Percentiles rank a stretch among this genome's conserved stretches.
Conservation (phyloP, 2,888 invertebrate genomes). For the Drosophila multiciliata region DNA sequence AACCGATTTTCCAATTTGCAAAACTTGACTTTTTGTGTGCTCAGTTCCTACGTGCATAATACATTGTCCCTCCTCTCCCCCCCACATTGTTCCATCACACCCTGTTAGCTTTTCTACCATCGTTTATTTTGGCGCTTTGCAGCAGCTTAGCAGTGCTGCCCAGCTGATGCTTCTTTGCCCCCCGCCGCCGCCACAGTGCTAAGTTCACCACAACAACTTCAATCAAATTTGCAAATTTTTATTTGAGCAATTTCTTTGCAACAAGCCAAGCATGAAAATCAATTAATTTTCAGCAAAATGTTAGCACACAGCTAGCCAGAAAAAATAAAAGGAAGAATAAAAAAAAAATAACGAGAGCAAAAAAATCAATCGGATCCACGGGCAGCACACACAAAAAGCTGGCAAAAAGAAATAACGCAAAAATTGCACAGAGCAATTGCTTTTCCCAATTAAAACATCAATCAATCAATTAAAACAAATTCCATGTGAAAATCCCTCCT, state of each 20-base stretch:
- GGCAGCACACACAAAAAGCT: slow-evolving; percentile 42
- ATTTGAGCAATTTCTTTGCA: slow-evolving; percentile 79
- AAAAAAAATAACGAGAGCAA: slow-evolving; percentile 18
- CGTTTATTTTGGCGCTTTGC: slow-evolving; percentile 72
- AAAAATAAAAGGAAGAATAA: slow-evolving; percentile 33
- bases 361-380: slow-evolving; percentile 31
- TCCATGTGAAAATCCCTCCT: slow-evolving; percentile 73
- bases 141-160: slow-evolving; percentile 63
- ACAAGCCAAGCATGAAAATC: slow-evolving; percentile 77
- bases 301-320: slow-evolving; percentile 59
- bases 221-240: slow-evolving; percentile 78
- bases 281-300: slow-evolving; percentile 80
- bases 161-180: slow-evolving; percentile 7
- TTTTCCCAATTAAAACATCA: slow-evolving; percentile 83
- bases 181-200: background rate
- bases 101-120: slow-evolving; percentile 26
- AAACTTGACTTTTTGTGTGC: slow-evolving; percentile 42
- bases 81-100: background rate
- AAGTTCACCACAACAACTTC: slow-evolving; percentile 69
- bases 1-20: slow-evolving; percentile 35
- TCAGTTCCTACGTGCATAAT: slow-evolving; percentile 8
- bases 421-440: slow-evolving; percentile 65
- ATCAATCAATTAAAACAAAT: slow-evolving; percentile 82
- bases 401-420: slow-evolving; percentile 41
- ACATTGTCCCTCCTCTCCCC: background rate